Evolutionary conservation across 2,113 vertebrate genomes (phyloP).

Genomic region (Nibea coibor): DNA sequence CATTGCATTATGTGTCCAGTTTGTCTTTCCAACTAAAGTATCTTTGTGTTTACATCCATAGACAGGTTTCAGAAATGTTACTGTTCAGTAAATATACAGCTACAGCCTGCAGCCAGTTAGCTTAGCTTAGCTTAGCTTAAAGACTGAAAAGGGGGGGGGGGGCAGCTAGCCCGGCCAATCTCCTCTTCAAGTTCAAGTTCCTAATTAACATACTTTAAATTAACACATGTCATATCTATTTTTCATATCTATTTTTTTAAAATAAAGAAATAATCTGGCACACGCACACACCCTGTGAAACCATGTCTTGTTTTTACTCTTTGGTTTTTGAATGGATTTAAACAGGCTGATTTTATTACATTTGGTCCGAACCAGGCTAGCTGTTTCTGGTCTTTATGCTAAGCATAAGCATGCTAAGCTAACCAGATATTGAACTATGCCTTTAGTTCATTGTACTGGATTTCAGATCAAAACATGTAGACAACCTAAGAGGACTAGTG

Average conservation of each 20-base stretch:
- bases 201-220: background rate
- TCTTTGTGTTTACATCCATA: background rate
- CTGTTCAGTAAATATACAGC: background rate
- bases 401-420: background rate
- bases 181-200: background rate
- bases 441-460: background rate
- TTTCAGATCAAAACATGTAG: background rate
- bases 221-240: no score
- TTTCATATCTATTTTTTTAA: background rate
- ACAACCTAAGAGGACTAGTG: background rate
- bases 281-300: background rate
- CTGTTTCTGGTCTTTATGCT: background rate
- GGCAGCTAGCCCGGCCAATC: no score
- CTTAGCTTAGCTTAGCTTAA: slow-evolving; percentile 1
- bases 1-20: slow-evolving; percentile 62
- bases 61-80: background rate
- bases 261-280: background rate
- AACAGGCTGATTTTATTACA: background rate
- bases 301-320: background rate
- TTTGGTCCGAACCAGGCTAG: background rate
- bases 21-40: slow-evolving; percentile 24
- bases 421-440: background rate
- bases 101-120: background rate
- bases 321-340: background rate
- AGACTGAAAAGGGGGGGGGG: background rate